Evolutionary conservation across 2,113 vertebrate species (phyloP).

Genomic region (Hemibates koningsi): DNA sequence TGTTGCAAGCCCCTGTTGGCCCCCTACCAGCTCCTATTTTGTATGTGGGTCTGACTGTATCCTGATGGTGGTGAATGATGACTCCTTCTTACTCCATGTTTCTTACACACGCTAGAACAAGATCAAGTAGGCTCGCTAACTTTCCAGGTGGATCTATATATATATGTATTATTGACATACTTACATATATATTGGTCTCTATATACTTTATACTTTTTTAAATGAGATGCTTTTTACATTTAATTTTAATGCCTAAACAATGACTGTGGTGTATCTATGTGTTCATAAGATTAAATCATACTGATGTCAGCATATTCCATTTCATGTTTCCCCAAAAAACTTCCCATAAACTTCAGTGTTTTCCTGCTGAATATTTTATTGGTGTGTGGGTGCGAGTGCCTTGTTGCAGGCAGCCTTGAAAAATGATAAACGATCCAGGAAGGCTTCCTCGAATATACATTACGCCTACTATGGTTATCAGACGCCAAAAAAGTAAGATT

Average conservation of each 20-base stretch:
- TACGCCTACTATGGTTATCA: background rate
- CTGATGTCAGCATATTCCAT: background rate
- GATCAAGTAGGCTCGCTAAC: background rate
- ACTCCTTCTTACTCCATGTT: slow-evolving; percentile 2
- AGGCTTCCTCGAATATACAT: background rate
- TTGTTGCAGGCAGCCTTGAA: background rate
- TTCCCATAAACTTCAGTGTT: background rate
- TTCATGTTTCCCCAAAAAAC: background rate
- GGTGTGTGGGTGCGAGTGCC: background rate
- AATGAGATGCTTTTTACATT: background rate
- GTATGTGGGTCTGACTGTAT: slow-evolving; percentile 44
- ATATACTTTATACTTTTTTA: background rate
- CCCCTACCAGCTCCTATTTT: slow-evolving; percentile 47
- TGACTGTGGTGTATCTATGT: background rate
- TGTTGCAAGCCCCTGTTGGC: slow-evolving; percentile 35
- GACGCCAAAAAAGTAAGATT: rapidly evolving
- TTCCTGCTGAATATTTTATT: background rate
- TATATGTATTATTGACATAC: background rate
- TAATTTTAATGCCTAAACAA: background rate
- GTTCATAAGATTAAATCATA: background rate
- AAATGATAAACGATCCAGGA: background rate
- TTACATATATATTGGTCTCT: background rate
- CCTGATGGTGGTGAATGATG: slow-evolving; percentile 29
- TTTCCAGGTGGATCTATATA: background rate
- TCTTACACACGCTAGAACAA: background rate